These are phyloP conservation scores for Uloborus diversus DNA, from an alignment of 1,140 invertebrate species.

Conservation along the genomic window DNA sequence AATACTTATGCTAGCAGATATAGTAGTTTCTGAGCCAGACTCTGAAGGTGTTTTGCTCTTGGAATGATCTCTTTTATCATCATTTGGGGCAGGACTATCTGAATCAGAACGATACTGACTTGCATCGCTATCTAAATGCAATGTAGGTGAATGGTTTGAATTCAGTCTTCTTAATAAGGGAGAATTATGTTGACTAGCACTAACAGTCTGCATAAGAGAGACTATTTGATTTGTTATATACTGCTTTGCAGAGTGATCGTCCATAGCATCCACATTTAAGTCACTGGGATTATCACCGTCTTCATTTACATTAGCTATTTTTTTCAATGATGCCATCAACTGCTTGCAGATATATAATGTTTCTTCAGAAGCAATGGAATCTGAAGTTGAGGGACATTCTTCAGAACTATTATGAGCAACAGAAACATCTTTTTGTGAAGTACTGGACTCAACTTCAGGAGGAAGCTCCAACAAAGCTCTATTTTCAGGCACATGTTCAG, in stretches of 20 bases:
- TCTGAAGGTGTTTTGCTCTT: conserved; percentile 56
- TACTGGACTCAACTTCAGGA: not conserved
- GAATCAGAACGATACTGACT: conserved; percentile 48
- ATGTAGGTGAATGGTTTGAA: conserved; percentile 8
- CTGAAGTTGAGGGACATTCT: not conserved
- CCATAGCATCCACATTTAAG: conserved; percentile 18
- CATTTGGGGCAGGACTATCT: conserved; percentile 40
- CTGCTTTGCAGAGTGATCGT: conserved; percentile 80
- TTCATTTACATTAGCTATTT: conserved; percentile 68
- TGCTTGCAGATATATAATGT: conserved; percentile 61
- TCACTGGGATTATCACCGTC: conserved; percentile 13
- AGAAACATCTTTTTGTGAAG: not conserved
- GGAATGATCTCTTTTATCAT: conserved; percentile 27
- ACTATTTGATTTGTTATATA: conserved; percentile 89
- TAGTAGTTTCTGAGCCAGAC: conserved; percentile 56
- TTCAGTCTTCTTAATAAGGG: conserved; percentile 26
- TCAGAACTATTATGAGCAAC: not conserved
- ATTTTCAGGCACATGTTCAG: conserved; percentile 21
- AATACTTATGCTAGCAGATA: conserved; percentile 57
- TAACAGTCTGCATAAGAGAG: conserved; percentile 91
- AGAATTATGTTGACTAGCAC: conserved; percentile 67
- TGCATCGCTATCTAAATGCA: conserved; percentile 20
- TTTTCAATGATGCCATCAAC: conserved; percentile 59
- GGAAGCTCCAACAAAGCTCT: conserved; percentile 1
- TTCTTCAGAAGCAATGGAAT: conserved; percentile 57